Conservation (phyloP, 2,888 invertebrate genomes). For the Drosophila fulvimacula region DNA sequence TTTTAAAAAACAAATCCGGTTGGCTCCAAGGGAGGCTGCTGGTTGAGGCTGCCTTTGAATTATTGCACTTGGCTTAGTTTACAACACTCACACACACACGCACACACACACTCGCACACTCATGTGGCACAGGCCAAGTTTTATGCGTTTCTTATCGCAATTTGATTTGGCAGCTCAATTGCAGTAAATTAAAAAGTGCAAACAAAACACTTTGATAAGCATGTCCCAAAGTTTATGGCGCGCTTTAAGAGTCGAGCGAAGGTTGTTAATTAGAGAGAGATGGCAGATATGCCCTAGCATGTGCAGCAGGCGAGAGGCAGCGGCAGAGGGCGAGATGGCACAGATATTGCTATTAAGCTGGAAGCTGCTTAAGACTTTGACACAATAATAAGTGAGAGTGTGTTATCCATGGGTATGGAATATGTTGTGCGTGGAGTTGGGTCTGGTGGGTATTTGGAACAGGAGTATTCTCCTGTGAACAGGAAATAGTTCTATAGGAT, state of each 20-base stretch:
- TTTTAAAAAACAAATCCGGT: slow-evolving; percentile 85
- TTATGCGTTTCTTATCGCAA: slow-evolving; percentile 68
- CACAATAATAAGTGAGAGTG: background rate
- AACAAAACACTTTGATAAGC: slow-evolving; percentile 79
- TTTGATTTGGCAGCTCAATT: slow-evolving; percentile 78
- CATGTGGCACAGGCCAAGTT: slow-evolving; percentile 42
- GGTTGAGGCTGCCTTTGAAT: slow-evolving; percentile 46
- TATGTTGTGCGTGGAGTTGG: background rate
- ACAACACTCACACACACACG: slow-evolving; percentile 51
- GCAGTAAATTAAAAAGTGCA: slow-evolving; percentile 82
- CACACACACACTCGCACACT: slow-evolving; percentile 41
- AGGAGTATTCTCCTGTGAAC: too few relatives aligned
- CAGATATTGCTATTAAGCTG: background rate
- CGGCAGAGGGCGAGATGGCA: background rate
- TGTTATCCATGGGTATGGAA: background rate
- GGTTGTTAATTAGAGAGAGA: slow-evolving; percentile 56
- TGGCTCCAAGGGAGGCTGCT: slow-evolving; percentile 10
- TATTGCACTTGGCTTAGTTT: slow-evolving; percentile 66
- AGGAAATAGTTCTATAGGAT: too few relatives aligned
- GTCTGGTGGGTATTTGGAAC: background rate
- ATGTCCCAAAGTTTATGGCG: slow-evolving; percentile 69
- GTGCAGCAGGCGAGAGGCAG: background rate
- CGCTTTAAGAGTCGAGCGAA: slow-evolving; percentile 38
- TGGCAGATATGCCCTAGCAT: slow-evolving; percentile 14
- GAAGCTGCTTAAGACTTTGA: background rate